Evolutionary conservation across 2,797 vertebrate species (phyloP).

Genomic region (Muscicapa comitata): DNA sequence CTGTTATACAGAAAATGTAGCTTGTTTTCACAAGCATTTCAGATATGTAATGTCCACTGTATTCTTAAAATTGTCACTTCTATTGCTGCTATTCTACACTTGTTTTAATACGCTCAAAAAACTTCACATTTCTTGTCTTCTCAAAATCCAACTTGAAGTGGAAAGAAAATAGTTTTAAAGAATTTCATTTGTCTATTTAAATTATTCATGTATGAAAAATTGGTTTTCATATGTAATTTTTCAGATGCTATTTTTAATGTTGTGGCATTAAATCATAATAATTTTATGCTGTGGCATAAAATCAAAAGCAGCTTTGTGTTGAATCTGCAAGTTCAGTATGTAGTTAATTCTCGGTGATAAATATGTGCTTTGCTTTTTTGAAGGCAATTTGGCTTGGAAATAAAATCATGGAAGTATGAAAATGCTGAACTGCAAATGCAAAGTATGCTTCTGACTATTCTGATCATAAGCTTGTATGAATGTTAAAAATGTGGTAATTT

Average conservation of each 20-base stretch:
- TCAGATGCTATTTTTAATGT: constrained; percentile 44
- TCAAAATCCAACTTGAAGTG: not conserved
- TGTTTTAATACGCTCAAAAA: not conserved
- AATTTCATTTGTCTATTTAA: not conserved
- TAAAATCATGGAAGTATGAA: constrained; percentile 32
- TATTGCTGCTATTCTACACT: not conserved
- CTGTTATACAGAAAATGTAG: not conserved
- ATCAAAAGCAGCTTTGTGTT: constrained; percentile 50
- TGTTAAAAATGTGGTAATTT: constrained; percentile 4
- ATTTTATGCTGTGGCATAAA: not conserved
- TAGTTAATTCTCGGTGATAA: constrained; percentile 3
- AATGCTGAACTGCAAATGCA: constrained; percentile 43
- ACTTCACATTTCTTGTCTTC: not conserved
- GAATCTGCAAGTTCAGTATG: not conserved
- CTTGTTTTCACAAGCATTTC: not conserved
- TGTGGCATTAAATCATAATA: not conserved
- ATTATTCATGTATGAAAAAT: constrained; percentile 5
- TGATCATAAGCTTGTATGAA: not conserved
- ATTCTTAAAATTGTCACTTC: not conserved
- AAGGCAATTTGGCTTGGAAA: constrained; percentile 45
- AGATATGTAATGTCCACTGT: not conserved
- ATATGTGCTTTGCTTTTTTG: constrained; percentile 38
- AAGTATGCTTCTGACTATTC: not conserved
- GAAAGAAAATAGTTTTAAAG: not conserved
- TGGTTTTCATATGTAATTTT: not conserved